Evolutionary conservation across 2,113 vertebrate genomes (phyloP).

Genomic region (Perccottus glenii): DNA sequence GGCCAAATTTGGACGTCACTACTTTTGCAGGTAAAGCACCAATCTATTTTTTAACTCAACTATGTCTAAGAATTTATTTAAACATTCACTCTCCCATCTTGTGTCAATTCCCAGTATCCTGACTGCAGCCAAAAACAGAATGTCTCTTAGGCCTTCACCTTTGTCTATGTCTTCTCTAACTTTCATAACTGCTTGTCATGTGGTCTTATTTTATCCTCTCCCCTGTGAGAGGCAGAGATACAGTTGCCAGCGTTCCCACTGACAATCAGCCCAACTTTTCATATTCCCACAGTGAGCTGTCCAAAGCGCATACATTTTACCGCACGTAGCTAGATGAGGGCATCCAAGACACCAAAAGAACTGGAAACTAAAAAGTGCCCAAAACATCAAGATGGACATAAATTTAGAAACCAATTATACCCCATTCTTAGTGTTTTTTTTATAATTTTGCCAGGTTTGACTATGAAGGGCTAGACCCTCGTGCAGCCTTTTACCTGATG

Average conservation of each 20-base stretch:
- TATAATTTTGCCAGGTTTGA: conserved; percentile 87
- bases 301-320: conserved; percentile 58
- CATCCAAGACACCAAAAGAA: conserved; percentile 7
- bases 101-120: conserved; percentile 9
- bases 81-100: not conserved
- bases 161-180: conserved; percentile 24
- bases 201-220: conserved; percentile 66
- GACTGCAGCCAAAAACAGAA: conserved; percentile 14
- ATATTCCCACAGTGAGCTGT: conserved; percentile 58
- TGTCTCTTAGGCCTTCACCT: conserved; percentile 44
- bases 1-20: conserved; percentile 94
- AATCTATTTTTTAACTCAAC: not conserved
- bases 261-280: conserved; percentile 44
- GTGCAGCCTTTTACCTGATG: conserved; percentile 91
- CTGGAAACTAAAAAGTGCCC: conserved; percentile 13
- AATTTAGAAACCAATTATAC: not conserved
- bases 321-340: conserved; percentile 30
- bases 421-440: not conserved
- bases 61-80: not conserved
- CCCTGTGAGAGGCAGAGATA: conserved; percentile 55
- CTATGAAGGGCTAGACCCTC: conserved; percentile 94
- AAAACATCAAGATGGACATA: conserved; percentile 14
- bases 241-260: conserved; percentile 44
- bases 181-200: conserved; percentile 27
- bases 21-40: conserved; percentile 89